Conservation (phyloP, 2,888 invertebrate genomes). For the Xanthorhoe spadicearia region DNA sequence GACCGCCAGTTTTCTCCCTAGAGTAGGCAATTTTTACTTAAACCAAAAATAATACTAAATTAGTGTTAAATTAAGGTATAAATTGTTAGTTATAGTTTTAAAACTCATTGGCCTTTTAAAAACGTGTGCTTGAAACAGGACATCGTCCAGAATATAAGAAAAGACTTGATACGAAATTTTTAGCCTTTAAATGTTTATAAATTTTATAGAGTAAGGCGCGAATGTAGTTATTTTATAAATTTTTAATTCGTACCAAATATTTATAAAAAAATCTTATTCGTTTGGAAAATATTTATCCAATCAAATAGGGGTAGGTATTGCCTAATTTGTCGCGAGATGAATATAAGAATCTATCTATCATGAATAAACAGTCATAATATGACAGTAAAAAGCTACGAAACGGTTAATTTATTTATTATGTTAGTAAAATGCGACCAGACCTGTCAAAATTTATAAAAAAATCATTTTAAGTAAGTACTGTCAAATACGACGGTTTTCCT, state of each 20-base stretch:
- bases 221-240: constrained; percentile 45
- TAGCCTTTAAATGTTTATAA: constrained; percentile 55
- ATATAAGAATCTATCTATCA: too few relatives aligned
- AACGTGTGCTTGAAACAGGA: constrained; percentile 76
- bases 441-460: too few relatives aligned
- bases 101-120: constrained; percentile 75
- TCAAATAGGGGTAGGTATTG: too few relatives aligned
- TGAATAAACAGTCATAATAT: too few relatives aligned
- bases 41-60: constrained; percentile 45
- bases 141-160: constrained; percentile 74
- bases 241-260: constrained; percentile 13
- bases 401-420: too few relatives aligned
- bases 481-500: too few relatives aligned
- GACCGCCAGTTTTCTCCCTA: constrained; percentile 28
- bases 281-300: neutral
- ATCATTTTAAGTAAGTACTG: too few relatives aligned
- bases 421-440: too few relatives aligned
- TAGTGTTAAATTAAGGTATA: constrained; percentile 46
- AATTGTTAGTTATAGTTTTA: constrained; percentile 46
- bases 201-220: constrained; percentile 46
- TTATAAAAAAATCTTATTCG: neutral
- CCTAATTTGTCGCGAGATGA: too few relatives aligned
- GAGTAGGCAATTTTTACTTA: constrained; percentile 27
- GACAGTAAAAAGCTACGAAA: too few relatives aligned
- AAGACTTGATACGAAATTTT: constrained; percentile 81